phyloP scores from a whole-genome alignment of 2,113 vertebrate species.

The Todiramphus saurophagus region DNA sequence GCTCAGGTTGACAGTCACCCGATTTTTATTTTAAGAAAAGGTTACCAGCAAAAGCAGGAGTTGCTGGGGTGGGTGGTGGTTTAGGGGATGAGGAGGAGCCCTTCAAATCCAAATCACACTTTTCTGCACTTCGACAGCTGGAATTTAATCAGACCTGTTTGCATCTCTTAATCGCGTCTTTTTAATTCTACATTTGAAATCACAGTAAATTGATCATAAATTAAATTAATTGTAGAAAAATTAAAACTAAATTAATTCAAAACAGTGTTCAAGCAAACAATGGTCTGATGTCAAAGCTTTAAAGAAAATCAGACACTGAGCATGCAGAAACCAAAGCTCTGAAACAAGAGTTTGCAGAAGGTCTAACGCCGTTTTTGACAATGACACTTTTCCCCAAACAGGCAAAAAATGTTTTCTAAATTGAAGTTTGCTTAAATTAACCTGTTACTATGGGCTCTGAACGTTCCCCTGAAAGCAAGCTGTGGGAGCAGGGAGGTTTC shows the following conservation, averaged over 20 bases:
- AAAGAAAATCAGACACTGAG: background rate
- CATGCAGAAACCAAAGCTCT: background rate
- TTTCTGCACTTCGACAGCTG: background rate
- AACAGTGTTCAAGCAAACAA: background rate
- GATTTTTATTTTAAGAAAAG: background rate
- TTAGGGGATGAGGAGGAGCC: background rate
- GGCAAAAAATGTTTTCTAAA: background rate
- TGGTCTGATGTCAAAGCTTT: background rate
- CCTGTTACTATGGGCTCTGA: background rate
- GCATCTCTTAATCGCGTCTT: background rate
- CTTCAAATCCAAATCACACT: background rate
- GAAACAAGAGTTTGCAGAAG: background rate
- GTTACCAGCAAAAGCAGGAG: background rate
- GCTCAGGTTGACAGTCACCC: background rate
- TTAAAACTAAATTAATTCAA: background rate
- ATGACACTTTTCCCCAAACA: background rate
- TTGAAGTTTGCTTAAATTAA: background rate
- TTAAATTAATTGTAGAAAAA: background rate
- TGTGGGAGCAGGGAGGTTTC: background rate
- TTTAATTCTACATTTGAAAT: background rate
- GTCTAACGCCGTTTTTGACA: background rate
- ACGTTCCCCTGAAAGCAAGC: background rate
- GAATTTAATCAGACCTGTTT: background rate
- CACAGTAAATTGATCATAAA: background rate
- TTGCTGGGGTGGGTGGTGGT: background rate